These are phyloP conservation scores for Frieseomelitta varia DNA, from an alignment of 1,140 invertebrate species.

Conservation along the genomic window DNA sequence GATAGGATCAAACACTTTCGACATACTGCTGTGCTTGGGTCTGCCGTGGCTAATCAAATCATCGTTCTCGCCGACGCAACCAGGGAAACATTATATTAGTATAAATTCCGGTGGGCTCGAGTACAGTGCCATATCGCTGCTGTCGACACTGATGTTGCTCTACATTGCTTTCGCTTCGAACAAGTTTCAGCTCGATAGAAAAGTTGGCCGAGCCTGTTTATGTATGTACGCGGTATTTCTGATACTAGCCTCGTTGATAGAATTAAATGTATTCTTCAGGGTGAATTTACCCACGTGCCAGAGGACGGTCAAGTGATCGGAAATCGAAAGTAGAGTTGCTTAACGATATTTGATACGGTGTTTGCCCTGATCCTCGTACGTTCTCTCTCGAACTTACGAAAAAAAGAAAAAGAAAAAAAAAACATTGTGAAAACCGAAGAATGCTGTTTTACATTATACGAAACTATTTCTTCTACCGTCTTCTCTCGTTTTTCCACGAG, in stretches of 20 bases:
- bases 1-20: conserved; percentile 95
- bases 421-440: conserved; percentile 55
- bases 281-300: conserved; percentile 92
- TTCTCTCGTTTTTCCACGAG: conserved; percentile 21
- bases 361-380: conserved; percentile 34
- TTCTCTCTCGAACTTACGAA: conserved; percentile 48
- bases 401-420: not conserved
- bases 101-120: conserved; percentile 92
- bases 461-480: conserved; percentile 2
- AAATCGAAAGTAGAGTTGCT: conserved; percentile 45
- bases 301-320: conserved; percentile 77
- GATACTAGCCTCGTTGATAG: conserved; percentile 90
- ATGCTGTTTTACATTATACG: conserved; percentile 65
- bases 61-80: conserved; percentile 87
- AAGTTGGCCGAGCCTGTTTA: conserved; percentile 89
- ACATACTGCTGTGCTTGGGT: conserved; percentile 92
- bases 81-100: conserved; percentile 87
- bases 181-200: conserved; percentile 90
- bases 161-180: conserved; percentile 90
- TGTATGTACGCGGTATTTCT: conserved; percentile 91
- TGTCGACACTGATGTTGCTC: conserved; percentile 90
- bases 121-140: conserved; percentile 90
- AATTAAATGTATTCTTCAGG: conserved; percentile 93
- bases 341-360: conserved; percentile 56
- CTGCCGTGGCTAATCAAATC: conserved; percentile 93